A percentile compares a stretch with the other conserved stretches of the same genome.
These are phyloP conservation scores for Arctia plantaginis DNA, from an alignment of 2,888 invertebrate genomes.

Conservation along the genomic window DNA sequence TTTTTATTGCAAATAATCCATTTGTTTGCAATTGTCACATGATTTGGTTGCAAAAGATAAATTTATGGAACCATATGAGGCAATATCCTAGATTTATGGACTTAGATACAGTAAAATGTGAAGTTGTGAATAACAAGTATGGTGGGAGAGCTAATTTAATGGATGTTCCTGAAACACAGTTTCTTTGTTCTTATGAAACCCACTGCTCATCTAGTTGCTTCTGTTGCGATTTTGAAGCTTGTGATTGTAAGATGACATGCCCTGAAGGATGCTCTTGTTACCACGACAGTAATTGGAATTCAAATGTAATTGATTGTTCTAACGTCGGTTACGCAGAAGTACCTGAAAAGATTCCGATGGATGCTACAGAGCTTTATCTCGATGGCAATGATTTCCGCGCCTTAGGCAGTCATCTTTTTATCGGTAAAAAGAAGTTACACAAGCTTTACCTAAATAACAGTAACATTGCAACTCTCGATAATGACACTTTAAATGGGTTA, in stretches of 20 bases:
- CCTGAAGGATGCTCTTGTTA: slow-evolving; percentile 94
- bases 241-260: slow-evolving; percentile 96
- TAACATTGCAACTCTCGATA: slow-evolving; percentile 90
- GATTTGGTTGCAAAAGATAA: slow-evolving; percentile 94
- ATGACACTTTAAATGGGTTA: slow-evolving; percentile 92
- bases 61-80: slow-evolving; percentile 90
- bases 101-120: slow-evolving; percentile 91
- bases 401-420: slow-evolving; percentile 92
- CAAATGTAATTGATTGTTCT: slow-evolving; percentile 94
- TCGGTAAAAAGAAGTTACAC: slow-evolving; percentile 93
- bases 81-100: slow-evolving; percentile 93
- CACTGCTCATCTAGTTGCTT: slow-evolving; percentile 94
- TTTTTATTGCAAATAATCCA: slow-evolving; percentile 93
- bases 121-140: slow-evolving; percentile 89
- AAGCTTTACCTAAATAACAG: slow-evolving; percentile 92
- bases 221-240: slow-evolving; percentile 95
- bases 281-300: slow-evolving; percentile 93
- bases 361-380: slow-evolving; percentile 94
- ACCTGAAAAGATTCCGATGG: slow-evolving; percentile 94
- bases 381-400: slow-evolving; percentile 93
- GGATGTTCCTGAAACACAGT: slow-evolving; percentile 90
- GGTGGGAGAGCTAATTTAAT: slow-evolving; percentile 89
- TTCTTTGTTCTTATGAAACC: slow-evolving; percentile 92
- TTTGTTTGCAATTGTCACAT: slow-evolving; percentile 94
- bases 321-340: slow-evolving; percentile 90